Evolutionary conservation across 2,888 invertebrate genomes (phyloP).

Genomic region (Caenorhabditis sp.): DNA sequence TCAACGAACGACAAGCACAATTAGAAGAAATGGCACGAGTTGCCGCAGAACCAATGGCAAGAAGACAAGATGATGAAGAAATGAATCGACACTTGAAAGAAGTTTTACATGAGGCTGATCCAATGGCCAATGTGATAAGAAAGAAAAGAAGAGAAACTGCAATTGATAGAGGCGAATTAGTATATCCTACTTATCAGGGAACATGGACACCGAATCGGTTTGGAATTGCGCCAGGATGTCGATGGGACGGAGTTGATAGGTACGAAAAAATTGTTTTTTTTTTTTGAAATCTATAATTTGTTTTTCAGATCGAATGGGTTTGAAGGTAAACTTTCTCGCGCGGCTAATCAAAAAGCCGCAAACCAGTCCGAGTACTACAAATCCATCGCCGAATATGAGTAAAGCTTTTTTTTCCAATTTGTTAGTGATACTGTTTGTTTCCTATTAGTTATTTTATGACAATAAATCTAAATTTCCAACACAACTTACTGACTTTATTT

Average conservation of each 20-base stretch:
- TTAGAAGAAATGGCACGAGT: conserved; percentile 83
- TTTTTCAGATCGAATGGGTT: not conserved
- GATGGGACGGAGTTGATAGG: conserved; percentile 98
- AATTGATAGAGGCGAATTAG: conserved; percentile 67
- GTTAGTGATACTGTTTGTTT: too few relatives aligned
- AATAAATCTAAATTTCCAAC: too few relatives aligned
- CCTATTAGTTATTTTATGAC: too few relatives aligned
- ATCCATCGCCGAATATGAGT: conserved; percentile 48
- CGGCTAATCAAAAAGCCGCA: conserved; percentile 54
- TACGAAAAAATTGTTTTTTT: conserved; percentile 73
- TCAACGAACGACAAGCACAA: conserved; percentile 75
- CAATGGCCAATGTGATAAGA: conserved; percentile 80
- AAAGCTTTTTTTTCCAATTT: not conserved
- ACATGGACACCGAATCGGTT: conserved; percentile 85
- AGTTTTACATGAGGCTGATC: conserved; percentile 78
- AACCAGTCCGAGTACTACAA: conserved; percentile 59
- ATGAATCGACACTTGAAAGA: conserved; percentile 80
- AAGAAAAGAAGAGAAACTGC: conserved; percentile 80
- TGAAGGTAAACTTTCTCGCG: conserved; percentile 13
- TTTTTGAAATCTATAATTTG: too few relatives aligned
- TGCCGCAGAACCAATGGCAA: conserved; percentile 87
- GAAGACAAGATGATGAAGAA: conserved; percentile 87
- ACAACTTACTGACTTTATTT: too few relatives aligned
- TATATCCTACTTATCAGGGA: conserved; percentile 79
- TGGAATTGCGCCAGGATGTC: conserved; percentile 87